Evolutionary conservation across 2,797 vertebrate genomes (phyloP).

Genomic region (Hippopotamyrus pictus): DNA sequence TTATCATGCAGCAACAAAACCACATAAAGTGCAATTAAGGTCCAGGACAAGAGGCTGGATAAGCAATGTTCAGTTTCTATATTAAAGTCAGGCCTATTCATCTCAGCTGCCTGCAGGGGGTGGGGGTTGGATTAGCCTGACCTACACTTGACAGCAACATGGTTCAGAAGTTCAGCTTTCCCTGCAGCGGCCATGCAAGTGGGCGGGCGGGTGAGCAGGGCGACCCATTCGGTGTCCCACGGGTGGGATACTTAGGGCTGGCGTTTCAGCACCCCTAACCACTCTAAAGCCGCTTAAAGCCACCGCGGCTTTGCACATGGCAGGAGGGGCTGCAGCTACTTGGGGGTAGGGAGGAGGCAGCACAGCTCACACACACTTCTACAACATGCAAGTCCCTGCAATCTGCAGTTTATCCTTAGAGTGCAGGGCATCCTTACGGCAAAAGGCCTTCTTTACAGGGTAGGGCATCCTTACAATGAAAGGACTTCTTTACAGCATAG

Average conservation of each 20-base stretch:
- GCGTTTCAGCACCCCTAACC: constrained; percentile 48
- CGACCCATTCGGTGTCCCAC: constrained; percentile 27
- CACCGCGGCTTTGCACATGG: constrained; percentile 45
- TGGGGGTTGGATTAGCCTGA: constrained; percentile 51
- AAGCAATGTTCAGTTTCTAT: constrained; percentile 19
- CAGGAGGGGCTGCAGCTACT: constrained; percentile 35
- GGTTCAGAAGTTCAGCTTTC: constrained; percentile 49
- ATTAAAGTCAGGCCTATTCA: constrained; percentile 43
- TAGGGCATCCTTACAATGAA: background rate
- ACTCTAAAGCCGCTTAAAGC: constrained; percentile 47
- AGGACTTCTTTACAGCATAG: background rate
- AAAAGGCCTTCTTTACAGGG: background rate
- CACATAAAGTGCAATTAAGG: background rate
- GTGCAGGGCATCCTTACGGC: background rate
- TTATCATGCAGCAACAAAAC: background rate
- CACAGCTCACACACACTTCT: background rate
- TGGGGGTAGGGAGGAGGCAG: background rate
- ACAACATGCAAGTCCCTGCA: background rate
- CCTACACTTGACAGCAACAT: constrained; percentile 51
- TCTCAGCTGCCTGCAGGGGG: constrained; percentile 43
- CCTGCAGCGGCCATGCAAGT: background rate
- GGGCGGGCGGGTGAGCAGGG: constrained; percentile 27
- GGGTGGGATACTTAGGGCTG: constrained; percentile 47
- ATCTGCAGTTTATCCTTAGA: background rate
- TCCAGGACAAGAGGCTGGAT: constrained; percentile 3